These are phyloP conservation scores for Dicycla oo DNA, from an alignment of 2,888 invertebrate genomes.

Conservation along the genomic window DNA sequence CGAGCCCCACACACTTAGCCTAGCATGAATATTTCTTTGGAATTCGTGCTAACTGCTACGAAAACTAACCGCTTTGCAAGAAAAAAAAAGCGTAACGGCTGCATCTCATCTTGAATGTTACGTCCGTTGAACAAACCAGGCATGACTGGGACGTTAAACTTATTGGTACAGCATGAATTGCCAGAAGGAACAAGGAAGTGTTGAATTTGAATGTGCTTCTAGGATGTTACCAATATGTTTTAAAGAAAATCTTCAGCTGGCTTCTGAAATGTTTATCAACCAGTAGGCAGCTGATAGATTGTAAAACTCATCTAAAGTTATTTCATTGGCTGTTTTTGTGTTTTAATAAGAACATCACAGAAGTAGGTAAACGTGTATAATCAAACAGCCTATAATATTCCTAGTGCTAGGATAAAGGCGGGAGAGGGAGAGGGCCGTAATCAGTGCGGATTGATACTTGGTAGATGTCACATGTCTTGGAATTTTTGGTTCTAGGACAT, in stretches of 20 bases:
- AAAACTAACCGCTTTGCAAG: conserved; percentile 10
- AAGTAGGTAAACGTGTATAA: too few relatives aligned
- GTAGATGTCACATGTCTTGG: too few relatives aligned
- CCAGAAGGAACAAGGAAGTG: conserved; percentile 19
- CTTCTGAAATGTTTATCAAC: background rate
- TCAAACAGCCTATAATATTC: too few relatives aligned
- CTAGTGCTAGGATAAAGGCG: too few relatives aligned
- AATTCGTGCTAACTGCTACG: background rate
- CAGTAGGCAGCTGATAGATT: background rate
- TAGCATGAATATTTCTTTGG: too few relatives aligned
- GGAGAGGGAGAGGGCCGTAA: too few relatives aligned
- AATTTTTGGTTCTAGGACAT: too few relatives aligned
- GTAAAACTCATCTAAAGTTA: background rate
- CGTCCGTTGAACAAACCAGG: background rate
- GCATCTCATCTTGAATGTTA: background rate
- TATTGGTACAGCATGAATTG: conserved; percentile 50
- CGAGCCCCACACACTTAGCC: too few relatives aligned
- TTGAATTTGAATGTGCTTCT: conserved; percentile 5
- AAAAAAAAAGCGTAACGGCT: background rate
- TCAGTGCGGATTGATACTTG: too few relatives aligned
- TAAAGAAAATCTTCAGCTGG: background rate
- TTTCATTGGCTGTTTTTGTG: background rate
- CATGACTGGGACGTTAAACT: conserved; percentile 32
- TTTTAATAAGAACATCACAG: background rate
- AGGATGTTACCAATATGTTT: background rate